Evolutionary conservation across 23 tunicate genomes (phyloP).

Genomic region (Halocynthia aurantium): DNA sequence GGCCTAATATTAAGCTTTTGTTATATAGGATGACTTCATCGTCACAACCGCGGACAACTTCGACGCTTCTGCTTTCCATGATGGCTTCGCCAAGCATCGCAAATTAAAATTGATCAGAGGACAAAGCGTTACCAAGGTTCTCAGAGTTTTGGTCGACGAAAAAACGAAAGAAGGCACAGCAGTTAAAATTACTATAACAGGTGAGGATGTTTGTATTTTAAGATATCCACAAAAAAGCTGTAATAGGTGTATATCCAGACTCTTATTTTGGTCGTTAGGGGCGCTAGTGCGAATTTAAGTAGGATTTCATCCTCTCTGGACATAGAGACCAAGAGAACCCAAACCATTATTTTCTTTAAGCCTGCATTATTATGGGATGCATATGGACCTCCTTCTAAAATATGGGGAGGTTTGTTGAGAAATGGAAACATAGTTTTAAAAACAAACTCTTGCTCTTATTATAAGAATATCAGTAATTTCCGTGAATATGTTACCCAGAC

Average conservation of each 20-base stretch:
- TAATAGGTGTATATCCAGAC: no score
- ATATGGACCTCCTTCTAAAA: background rate
- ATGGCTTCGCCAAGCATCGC: background rate
- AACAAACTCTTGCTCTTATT: no score
- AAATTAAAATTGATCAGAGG: background rate
- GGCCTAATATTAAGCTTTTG: no score
- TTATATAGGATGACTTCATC: constrained; percentile 4
- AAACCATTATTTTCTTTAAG: no score
- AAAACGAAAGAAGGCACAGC: constrained; percentile 49
- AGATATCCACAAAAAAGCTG: no score
- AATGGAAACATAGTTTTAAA: background rate
- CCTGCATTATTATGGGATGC: no score
- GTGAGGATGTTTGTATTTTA: background rate
- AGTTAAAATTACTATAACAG: constrained; percentile 41
- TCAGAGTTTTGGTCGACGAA: constrained; percentile 19
- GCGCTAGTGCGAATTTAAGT: no score
- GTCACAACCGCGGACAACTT: constrained; percentile 10
- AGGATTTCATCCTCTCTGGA: no score
- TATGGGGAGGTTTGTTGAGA: background rate
- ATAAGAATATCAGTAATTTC: no score
- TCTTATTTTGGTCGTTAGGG: no score
- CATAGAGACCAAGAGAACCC: no score
- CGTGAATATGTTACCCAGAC: no score
- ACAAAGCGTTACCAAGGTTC: background rate
- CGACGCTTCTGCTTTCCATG: constrained; percentile 7